phyloP scores from a whole-genome alignment of 2,113 vertebrate species.

The Rhodinocichla rosea region DNA sequence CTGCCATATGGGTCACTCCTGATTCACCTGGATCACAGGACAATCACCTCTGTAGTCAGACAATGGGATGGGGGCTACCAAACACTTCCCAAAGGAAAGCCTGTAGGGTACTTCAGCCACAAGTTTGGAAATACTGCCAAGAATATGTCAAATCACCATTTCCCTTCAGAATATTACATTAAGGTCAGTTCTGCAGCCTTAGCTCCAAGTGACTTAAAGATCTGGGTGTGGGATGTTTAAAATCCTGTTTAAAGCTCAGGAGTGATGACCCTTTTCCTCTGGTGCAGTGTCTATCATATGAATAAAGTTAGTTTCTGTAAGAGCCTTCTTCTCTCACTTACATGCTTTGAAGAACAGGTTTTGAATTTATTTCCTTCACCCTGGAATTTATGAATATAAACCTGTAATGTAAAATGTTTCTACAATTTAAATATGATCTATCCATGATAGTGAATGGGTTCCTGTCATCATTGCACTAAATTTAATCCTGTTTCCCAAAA shows the following conservation, averaged over 20 bases:
- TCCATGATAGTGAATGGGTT: not conserved
- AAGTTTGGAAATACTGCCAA: not conserved
- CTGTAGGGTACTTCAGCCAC: not conserved
- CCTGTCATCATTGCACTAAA: not conserved
- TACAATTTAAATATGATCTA: not conserved
- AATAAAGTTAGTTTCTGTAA: not conserved
- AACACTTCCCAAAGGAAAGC: not conserved
- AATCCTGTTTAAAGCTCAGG: slow-evolving; percentile 16
- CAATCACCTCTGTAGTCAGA: not conserved
- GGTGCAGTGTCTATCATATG: not conserved
- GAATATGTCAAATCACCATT: not conserved
- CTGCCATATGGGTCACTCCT: not conserved
- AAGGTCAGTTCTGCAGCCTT: not conserved
- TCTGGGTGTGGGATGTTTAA: not conserved
- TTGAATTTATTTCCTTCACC: not conserved
- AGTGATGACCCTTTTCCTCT: slow-evolving; percentile 10
- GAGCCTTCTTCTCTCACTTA: not conserved
- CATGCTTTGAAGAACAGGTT: not conserved
- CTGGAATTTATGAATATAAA: not conserved
- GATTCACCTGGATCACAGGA: not conserved
- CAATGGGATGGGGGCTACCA: not conserved
- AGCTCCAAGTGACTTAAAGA: not conserved
- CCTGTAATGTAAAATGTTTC: not conserved
- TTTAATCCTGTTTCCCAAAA: not conserved
- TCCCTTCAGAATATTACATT: slow-evolving; percentile 12